phyloP scores from a whole-genome alignment of 2,113 vertebrate species.

The Addax nasomaculatus region DNA sequence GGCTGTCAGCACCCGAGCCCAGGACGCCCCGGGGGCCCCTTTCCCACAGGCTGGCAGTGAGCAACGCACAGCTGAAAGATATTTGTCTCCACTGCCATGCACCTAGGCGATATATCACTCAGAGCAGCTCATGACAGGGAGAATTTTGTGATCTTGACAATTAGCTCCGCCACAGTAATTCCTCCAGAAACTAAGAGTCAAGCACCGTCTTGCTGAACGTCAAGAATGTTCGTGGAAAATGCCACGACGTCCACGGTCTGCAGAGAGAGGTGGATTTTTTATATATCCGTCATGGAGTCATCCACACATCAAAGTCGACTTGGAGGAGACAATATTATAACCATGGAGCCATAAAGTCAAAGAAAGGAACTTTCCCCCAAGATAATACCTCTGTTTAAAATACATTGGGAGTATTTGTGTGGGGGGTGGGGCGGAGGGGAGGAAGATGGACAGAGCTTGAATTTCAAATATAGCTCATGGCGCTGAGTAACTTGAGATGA shows the following conservation, averaged over 20 bases:
- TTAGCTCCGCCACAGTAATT: background rate
- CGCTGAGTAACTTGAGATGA: background rate
- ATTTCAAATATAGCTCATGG: background rate
- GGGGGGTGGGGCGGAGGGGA: background rate
- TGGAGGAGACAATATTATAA: background rate
- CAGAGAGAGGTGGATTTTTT: background rate
- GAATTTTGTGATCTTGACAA: no score
- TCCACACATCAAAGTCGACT: no score
- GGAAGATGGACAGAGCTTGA: background rate
- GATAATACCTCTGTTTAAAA: background rate
- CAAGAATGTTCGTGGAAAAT: background rate
- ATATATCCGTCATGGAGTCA: background rate
- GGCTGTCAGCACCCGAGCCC: conserved; percentile 48
- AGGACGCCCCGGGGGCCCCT: background rate
- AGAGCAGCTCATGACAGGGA: background rate
- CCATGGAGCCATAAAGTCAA: background rate
- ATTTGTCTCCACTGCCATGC: background rate
- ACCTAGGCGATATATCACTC: background rate
- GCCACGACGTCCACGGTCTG: background rate
- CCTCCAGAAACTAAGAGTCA: background rate
- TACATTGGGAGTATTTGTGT: background rate
- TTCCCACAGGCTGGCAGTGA: background rate
- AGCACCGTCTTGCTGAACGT: background rate
- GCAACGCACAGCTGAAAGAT: background rate
- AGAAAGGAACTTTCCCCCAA: background rate